Base-by-base conservation (phyloP, 2,113 vertebrate species). In the Cranoglanis bouderius region DNA sequence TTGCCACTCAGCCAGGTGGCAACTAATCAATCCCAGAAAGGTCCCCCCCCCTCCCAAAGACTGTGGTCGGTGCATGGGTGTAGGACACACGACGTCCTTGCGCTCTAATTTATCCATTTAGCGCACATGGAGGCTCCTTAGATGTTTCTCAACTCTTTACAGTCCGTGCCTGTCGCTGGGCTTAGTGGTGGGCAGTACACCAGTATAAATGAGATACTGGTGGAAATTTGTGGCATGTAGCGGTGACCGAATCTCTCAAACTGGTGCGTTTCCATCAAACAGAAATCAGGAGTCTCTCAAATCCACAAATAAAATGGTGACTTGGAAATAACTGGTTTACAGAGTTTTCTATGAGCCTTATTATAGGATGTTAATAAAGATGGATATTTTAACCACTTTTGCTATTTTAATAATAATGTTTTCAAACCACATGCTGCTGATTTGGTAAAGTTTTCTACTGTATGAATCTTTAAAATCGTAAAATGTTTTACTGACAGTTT, bases 21-120 rank as follows among this genome's bases (percentile, higher is more conserved):
- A 78, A 72, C 72, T 85, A 87, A 90, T 90, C 53, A 3, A 40
- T 90, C 16, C 83, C 59, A 90, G 81, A 70, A 29, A 59, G 67
- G 9, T 65, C 2, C 2, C 4, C 9, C 8, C 6, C 12, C 19
- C 24, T 49, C 13, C 43, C 7, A 4, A 21, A 21, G 18, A 2
- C 51, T 38, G 51, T 29, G 75, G 26, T 29, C 40, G 6, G 19
- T 10, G 72, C 38, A 9, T 43, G 43, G n/a, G 21, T 16, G 18
- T 21, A 38, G 9, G 26, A 49, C 26, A 78, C 74, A 49, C 13
- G 14, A 7, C 26, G 26, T 51, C n/a, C n/a, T n/a, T n/a, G 13
- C 5, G 6, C 75, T 51, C 72, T 75, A 75, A 75, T 75, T 75
- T 43, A 40, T 75, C 59, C 75, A 24, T 87, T 38, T 29, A 38